Evolutionary conservation across 2,113 vertebrate genomes (phyloP).

Genomic region (Vidua macroura): DNA sequence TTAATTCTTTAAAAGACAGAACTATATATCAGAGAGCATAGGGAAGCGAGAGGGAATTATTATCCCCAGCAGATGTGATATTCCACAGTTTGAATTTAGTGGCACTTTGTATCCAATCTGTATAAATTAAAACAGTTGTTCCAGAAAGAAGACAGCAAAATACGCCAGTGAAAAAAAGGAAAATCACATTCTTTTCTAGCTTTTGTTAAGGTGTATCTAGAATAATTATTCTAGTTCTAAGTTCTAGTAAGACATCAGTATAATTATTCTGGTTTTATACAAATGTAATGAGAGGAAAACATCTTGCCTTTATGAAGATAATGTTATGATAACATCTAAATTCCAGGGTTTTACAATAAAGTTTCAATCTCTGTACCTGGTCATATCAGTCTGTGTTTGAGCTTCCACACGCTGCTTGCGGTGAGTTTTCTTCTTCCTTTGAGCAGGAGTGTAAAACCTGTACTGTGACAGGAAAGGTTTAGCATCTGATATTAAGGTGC

Average conservation of each 20-base stretch:
- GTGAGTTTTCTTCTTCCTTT: conserved; percentile 55
- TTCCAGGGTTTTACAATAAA: neutral
- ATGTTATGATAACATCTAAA: neutral
- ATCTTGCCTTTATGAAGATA: neutral
- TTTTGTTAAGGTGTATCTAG: neutral
- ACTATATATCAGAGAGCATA: neutral
- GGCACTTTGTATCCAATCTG: neutral
- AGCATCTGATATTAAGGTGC: conserved; percentile 85
- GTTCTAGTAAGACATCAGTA: neutral
- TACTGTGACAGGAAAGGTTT: conserved; percentile 84
- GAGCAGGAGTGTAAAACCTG: conserved; percentile 87
- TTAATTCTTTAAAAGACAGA: neutral
- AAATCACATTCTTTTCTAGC: neutral
- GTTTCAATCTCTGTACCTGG: conserved; percentile 73
- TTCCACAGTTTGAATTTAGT: neutral
- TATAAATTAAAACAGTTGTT: neutral
- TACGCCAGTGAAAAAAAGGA: neutral
- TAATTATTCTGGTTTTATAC: neutral
- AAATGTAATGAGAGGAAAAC: neutral
- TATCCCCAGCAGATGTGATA: neutral
- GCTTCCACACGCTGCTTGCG: conserved; percentile 44
- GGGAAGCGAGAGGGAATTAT: neutral
- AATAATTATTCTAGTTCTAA: neutral
- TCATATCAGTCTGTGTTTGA: conserved; percentile 75
- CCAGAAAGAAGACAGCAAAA: neutral